Percentiles rank a stretch among this genome's conserved stretches.
These are phyloP conservation scores for Phasianus colchicus DNA, from an alignment of 2,113 vertebrate genomes.

Conservation along the genomic window DNA sequence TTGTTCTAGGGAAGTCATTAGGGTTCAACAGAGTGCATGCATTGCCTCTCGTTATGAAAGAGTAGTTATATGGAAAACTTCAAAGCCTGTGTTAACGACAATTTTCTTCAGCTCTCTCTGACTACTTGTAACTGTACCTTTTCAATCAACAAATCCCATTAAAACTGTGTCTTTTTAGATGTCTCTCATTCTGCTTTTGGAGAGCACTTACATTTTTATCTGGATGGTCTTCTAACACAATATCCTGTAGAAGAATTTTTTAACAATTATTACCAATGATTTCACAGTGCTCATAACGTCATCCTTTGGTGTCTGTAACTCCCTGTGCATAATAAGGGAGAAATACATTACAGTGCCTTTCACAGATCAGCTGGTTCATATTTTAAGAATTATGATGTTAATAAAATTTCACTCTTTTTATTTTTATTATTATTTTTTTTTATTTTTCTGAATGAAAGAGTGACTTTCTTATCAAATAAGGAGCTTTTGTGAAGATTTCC, in stretches of 20 bases:
- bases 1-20: not conserved
- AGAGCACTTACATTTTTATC: not conserved
- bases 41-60: not conserved
- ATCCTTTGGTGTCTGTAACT: not conserved
- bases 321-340: not conserved
- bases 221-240: not conserved
- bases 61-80: not conserved
- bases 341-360: not conserved
- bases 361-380: not conserved
- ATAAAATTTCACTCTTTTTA: not conserved
- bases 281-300: not conserved
- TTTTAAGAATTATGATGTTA: not conserved
- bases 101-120: not conserved
- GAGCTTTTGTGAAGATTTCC: not conserved
- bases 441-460: not conserved
- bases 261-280: not conserved
- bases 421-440: not conserved
- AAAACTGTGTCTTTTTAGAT: rapidly evolving
- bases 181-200: not conserved
- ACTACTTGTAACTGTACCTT: not conserved
- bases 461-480: not conserved
- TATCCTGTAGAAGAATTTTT: rapidly evolving
- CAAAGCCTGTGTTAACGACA: not conserved
- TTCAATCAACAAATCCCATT: not conserved
- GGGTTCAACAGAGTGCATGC: not conserved